A percentile compares a stretch with the other conserved stretches of the same genome.
phyloP scores from a whole-genome alignment of 2,113 vertebrate genomes.

The Haemorhous mexicanus region DNA sequence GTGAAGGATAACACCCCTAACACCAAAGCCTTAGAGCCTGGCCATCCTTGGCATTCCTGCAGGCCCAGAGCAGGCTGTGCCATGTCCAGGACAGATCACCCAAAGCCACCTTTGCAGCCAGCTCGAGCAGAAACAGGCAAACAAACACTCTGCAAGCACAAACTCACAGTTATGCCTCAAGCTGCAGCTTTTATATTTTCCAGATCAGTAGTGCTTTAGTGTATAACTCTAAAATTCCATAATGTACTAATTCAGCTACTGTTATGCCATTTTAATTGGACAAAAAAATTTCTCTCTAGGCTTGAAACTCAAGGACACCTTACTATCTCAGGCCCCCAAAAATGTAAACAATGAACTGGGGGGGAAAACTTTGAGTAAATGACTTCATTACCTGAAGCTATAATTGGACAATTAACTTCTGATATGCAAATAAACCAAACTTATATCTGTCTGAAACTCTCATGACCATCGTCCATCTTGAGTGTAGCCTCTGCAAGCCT shows the following conservation, averaged over 20 bases:
- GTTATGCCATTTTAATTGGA: not conserved
- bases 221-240: not conserved
- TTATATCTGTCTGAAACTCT: not conserved
- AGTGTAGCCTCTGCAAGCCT: not conserved
- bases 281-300: not conserved
- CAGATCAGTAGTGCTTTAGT: not conserved
- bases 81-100: not conserved
- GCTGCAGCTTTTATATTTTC: not conserved
- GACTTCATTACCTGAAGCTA: not conserved
- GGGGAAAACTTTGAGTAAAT: not conserved
- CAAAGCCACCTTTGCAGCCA: not conserved
- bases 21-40: not conserved
- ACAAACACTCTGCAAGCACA: not conserved
- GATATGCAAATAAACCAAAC: not conserved
- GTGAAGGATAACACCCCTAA: not conserved
- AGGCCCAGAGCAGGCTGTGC: not conserved
- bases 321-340: accelerated
- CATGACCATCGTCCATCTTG: accelerated
- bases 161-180: not conserved
- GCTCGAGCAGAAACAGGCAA: not conserved
- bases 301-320: not conserved
- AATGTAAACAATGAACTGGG: not conserved
- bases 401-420: not conserved
- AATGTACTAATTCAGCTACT: not conserved
- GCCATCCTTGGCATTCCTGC: not conserved